These are phyloP conservation scores for Pristionchus mayeri DNA, from an alignment of 2,888 invertebrate genomes.

Conservation along the genomic window DNA sequence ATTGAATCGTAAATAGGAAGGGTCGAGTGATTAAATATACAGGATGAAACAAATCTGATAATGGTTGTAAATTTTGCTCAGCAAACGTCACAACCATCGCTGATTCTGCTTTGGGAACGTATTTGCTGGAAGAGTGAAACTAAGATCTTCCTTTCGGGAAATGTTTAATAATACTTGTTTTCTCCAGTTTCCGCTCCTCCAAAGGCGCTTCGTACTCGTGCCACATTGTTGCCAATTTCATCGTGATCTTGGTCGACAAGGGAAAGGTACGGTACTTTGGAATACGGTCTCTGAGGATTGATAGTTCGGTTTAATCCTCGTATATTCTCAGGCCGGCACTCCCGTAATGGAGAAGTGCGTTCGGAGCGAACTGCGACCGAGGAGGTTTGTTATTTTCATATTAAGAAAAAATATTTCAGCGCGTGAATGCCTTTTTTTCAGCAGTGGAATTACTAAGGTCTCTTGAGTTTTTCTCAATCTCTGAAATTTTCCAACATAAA, in stretches of 20 bases:
- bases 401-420: too few species aligned
- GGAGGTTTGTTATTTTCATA: neutral
- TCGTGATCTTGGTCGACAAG: constrained; percentile 83
- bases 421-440: too few species aligned
- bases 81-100: too few species aligned
- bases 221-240: constrained; percentile 98
- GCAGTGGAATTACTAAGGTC: too few species aligned
- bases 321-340: constrained; percentile 7
- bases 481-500: too few species aligned
- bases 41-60: too few species aligned
- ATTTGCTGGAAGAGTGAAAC: neutral
- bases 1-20: too few species aligned
- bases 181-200: constrained; percentile 93
- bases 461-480: too few species aligned
- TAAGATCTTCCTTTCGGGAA: neutral
- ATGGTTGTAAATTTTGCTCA: too few species aligned
- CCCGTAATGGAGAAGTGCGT: constrained; percentile 19
- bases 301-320: neutral
- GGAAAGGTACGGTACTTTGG: constrained; percentile 52
- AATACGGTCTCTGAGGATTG: neutral
- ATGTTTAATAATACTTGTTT: constrained; percentile 44
- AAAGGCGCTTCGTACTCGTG: constrained; percentile 99
- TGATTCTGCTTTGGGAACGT: too few species aligned
- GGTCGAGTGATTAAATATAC: too few species aligned
- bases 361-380: constrained; percentile 16